phyloP scores from a whole-genome alignment of 2,888 invertebrate species.

The Lasioglossum oenotherae region DNA sequence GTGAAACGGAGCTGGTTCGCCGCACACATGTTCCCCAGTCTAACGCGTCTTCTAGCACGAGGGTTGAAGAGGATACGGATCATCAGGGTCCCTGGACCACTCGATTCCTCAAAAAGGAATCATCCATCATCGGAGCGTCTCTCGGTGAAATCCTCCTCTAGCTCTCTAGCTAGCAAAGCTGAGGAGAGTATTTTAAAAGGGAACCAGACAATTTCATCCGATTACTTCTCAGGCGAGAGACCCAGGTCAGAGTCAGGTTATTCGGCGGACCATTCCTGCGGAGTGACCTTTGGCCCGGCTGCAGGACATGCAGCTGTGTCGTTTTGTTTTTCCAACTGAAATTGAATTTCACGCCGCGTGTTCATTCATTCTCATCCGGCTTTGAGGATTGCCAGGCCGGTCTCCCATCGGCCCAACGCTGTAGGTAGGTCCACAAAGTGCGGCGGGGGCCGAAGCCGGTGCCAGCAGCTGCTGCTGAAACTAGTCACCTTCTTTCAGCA shows the following conservation, averaged over 20 bases:
- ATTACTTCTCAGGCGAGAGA: slow-evolving; percentile 39
- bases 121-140: neutral
- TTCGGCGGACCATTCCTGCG: slow-evolving; percentile 45
- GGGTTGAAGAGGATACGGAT: slow-evolving; percentile 4
- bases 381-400: slow-evolving; percentile 32
- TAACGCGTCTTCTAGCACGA: neutral
- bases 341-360: slow-evolving; percentile 64
- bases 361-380: slow-evolving; percentile 63
- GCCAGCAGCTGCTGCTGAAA: slow-evolving; percentile 45
- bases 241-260: slow-evolving; percentile 2
- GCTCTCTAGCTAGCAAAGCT: neutral
- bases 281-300: slow-evolving; percentile 54
- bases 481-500: slow-evolving; percentile 66
- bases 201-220: slow-evolving; percentile 34
- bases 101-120: neutral
- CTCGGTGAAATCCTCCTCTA: neutral
- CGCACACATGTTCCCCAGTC: neutral
- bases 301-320: slow-evolving; percentile 18
- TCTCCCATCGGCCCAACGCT: neutral
- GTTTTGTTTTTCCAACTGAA: slow-evolving; percentile 46
- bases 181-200: slow-evolving; percentile 7
- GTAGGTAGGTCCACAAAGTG: slow-evolving; percentile 40
- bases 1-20: neutral
- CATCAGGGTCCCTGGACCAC: neutral
- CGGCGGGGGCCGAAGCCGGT: slow-evolving; percentile 24